Conservation (phyloP, 2,113 vertebrate species). For the Dryoscopus gambensis region DNA sequence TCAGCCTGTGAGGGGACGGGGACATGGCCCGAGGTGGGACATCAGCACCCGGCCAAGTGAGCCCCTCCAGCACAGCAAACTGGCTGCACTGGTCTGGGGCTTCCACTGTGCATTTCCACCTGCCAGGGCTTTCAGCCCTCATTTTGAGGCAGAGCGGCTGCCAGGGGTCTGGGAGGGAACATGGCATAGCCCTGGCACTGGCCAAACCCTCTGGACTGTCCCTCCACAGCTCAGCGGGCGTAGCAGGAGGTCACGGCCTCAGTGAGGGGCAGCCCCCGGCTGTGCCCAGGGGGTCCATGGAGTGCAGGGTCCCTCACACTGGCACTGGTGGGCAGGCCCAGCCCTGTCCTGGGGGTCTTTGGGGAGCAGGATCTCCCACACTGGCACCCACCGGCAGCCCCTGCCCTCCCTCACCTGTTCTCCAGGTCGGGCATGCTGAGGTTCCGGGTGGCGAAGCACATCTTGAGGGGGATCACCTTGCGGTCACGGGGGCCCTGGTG, state of each 20-base stretch:
- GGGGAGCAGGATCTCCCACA: not conserved
- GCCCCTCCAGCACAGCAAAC: not conserved
- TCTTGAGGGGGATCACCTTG: slow-evolving; percentile 92
- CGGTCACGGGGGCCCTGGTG: slow-evolving; percentile 81
- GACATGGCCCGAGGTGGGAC: not conserved
- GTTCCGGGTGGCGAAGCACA: slow-evolving; percentile 94
- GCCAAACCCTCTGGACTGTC: not conserved
- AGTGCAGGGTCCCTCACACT: not conserved
- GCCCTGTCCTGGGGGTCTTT: not conserved
- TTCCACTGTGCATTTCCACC: rapidly evolving
- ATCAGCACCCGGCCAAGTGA: rapidly evolving
- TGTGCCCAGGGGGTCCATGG: not conserved
- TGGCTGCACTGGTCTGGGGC: not conserved
- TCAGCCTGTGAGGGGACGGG: slow-evolving; percentile 74
- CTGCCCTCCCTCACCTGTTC: slow-evolving; percentile 83
- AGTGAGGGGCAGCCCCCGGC: not conserved
- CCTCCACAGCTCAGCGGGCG: not conserved
- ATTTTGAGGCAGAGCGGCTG: not conserved
- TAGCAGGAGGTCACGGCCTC: not conserved
- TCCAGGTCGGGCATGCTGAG: slow-evolving; percentile 96
- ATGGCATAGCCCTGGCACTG: not conserved
- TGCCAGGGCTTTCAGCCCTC: not conserved
- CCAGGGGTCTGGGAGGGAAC: not conserved
- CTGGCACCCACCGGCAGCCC: rapidly evolving
- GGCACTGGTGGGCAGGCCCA: not conserved